Evolutionary conservation across 2,113 vertebrate genomes (phyloP), one percentile per base, ranked within the genome.

Genomic region (Emydura subglobosa): DNA sequence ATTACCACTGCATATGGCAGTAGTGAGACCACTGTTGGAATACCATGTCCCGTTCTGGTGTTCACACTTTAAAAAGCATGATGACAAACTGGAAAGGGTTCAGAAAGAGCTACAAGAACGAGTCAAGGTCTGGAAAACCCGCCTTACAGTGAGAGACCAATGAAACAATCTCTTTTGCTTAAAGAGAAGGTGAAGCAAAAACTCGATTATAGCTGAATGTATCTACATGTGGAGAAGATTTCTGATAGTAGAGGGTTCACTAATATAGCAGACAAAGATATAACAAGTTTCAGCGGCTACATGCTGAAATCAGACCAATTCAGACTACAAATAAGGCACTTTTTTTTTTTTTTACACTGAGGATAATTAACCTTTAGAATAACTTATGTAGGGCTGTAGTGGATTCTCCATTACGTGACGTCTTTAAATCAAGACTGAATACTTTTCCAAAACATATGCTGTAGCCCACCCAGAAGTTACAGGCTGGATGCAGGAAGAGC

Each of bases 21-120:
- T 42, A 74, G 31, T 5, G 21, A 29, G 25, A 6, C 27, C 39
- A n/a, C 21, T 53, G 8, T 16, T 27, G 34, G 24, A 68, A 51
- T n/a, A 42, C 11, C 0, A 8, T n/a, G 34, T 1, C 3, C 22
- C 22, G 4, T 14, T 80, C 17, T 68, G 57, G n/a, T 76, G 1
- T 0, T 49, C 8, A 65, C 3, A 4, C 21, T 42, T 31, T 12
- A 82, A 87, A 90, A 79, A 1, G 0, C 1, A 21, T 78, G 90
- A 83, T 34, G 3, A 8, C 7, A 59, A 85, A 47, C 6, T 11
- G 1, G 61, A 87, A 27, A 79, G 50, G 24, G 1, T 3, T 50
- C 39, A 92, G 55, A 12, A 84, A 89, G 89, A 31, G 25, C 72
- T 74, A 44, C 39, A 19, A 74, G 72, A 74, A 44, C 6, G n/a